Base-by-base conservation (phyloP, 1,140 invertebrate genomes). In the Orius insidiosus region DNA sequence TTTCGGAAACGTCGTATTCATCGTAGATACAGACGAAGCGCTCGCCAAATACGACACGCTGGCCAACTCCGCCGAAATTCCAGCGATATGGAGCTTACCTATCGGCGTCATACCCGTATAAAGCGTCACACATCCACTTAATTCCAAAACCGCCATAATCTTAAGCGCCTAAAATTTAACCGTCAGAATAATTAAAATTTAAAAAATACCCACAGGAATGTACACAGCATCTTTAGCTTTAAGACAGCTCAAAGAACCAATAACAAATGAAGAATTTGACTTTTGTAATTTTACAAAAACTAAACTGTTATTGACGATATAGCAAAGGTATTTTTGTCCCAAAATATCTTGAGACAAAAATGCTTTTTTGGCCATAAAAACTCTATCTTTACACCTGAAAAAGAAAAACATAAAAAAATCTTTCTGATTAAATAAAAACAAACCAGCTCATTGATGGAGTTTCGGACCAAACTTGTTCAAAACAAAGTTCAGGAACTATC, bases 381-480 rank as follows among this genome's bases (percentile, higher is more conserved):
- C 54, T 40, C 54, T 55, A 45, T 71, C 66, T 43, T 69, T 65
- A 59, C 43, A 46, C 10, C 32, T 36, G 9, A 35, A 46, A 36
- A 48, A 44, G 32, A 3, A 34, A 35, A 44, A 38, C 24, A 13
- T 36, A 24, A 43, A 35, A 15, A 15, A 18, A 24, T 24, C 7
- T 24, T 24, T 4, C 3, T 36, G 19, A 13, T 6, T 44, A 40
- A 16, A 40, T 8, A 11, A 40, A 47, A 16, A 16, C n/a, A 39
- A 13, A 9, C 19, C 35, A 41, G 24, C 46, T 42, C n/a, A 15
- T 14, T 30, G 44, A 40, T 18, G 44, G 38, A 9, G 30, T 5
- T 57, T 92, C 87, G 0, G 78, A 83, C 87, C 87, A 93, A 11
- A 90, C 65, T 54, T 85, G 79, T 57, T 93, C 87, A 13, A 93